Conservation (phyloP, 2,113 vertebrate genomes). For the Onychorhynchus coronatus region DNA sequence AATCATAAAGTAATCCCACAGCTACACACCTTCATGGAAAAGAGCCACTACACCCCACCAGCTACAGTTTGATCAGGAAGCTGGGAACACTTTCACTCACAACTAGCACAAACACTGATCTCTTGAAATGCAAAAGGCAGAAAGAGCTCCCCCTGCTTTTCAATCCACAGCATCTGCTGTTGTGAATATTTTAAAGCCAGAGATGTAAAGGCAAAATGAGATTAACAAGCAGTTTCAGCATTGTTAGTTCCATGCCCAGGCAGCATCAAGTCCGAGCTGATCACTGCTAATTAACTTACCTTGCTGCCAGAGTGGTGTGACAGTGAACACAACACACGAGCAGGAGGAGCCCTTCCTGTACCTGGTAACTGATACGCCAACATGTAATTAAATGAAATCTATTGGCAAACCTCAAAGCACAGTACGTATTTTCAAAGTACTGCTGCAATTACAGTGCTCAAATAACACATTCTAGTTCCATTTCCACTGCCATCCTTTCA, state of each 20-base stretch:
- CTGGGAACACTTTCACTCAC: neutral
- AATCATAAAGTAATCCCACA: neutral
- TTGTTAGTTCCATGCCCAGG: neutral
- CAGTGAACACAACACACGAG: neutral
- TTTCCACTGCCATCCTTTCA: neutral
- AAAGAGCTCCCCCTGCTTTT: slow-evolving; percentile 2
- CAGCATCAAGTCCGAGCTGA: neutral
- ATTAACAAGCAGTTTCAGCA: neutral
- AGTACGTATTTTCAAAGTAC: neutral
- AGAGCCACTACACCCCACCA: neutral
- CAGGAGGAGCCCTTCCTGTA: neutral
- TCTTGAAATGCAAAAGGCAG: neutral
- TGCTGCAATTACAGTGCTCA: neutral
- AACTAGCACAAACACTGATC: neutral
- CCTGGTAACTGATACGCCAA: neutral
- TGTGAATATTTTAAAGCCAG: neutral
- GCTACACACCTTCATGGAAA: neutral
- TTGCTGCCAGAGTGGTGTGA: neutral
- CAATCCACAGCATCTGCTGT: neutral
- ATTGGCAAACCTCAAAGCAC: neutral
- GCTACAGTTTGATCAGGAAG: neutral
- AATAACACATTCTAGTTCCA: neutral
- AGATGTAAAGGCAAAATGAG: neutral
- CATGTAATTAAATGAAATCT: neutral
- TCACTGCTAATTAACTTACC: neutral